A percentile compares a stretch with the other conserved stretches of the same genome.
These are phyloP conservation scores for Dicrurus megarhynchus DNA, from an alignment of 2,113 vertebrate genomes.

Conservation along the genomic window DNA sequence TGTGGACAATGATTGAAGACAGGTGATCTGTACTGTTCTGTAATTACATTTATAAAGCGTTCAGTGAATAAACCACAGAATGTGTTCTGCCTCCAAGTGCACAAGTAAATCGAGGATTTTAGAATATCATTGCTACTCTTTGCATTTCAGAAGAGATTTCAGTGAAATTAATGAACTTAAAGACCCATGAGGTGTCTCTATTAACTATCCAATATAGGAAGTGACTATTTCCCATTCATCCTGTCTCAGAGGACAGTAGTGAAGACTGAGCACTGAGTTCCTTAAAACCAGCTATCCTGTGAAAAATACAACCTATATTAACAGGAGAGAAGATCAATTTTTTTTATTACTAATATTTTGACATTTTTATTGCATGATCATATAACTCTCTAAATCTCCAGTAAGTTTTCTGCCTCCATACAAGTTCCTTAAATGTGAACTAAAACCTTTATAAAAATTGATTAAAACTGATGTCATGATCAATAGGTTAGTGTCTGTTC, in stretches of 20 bases:
- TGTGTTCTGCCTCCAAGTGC: background rate
- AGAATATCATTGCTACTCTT: background rate
- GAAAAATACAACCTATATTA: background rate
- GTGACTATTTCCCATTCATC: background rate
- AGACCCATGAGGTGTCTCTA: background rate
- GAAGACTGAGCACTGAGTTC: background rate
- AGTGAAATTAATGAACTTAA: background rate
- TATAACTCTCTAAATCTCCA: background rate
- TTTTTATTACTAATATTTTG: background rate
- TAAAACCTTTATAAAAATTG: background rate
- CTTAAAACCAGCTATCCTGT: background rate
- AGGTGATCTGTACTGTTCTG: background rate
- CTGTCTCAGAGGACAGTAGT: background rate
- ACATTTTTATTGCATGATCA: background rate
- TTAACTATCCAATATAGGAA: background rate
- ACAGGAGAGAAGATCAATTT: background rate
- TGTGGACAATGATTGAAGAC: background rate
- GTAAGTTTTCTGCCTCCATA: background rate
- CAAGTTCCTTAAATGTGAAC: background rate
- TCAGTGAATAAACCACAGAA: background rate
- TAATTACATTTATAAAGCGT: background rate
- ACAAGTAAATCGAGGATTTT: background rate
- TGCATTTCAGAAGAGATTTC: background rate
- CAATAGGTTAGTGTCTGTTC: background rate
- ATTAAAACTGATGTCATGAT: background rate